Percentiles rank a stretch among this genome's conserved stretches.
These are phyloP conservation scores for Procambarus virginalis DNA, from an alignment of 1,140 invertebrate genomes.

Conservation along the genomic window DNA sequence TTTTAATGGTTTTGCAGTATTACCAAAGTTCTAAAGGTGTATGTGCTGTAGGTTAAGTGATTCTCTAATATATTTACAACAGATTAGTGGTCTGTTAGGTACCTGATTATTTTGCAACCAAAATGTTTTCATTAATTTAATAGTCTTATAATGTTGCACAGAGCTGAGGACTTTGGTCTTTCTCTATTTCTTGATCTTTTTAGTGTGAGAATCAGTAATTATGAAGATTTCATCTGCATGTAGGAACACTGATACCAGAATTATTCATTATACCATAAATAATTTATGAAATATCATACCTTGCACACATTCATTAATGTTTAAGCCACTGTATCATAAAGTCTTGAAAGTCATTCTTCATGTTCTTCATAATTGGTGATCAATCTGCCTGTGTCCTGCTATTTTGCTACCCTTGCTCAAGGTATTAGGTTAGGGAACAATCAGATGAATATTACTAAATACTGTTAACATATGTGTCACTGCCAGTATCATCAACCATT, in stretches of 20 bases:
- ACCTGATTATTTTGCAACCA: slow-evolving; percentile 12
- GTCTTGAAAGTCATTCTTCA: not conserved
- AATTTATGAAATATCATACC: not conserved
- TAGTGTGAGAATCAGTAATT: slow-evolving; percentile 3
- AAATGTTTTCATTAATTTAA: not conserved
- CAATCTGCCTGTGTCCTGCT: not conserved
- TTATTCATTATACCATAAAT: not conserved
- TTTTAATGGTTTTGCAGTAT: slow-evolving; percentile 4
- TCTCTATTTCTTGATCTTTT: not conserved
- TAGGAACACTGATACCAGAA: not conserved
- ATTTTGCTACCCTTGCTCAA: slow-evolving; percentile 9
- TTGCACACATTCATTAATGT: not conserved
- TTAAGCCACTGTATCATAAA: not conserved
- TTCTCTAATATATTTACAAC: not conserved
- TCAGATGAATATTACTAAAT: not conserved
- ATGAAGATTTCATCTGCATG: not conserved
- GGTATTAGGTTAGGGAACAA: not conserved
- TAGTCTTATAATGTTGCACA: not conserved
- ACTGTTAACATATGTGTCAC: not conserved
- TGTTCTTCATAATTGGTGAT: slow-evolving; percentile 11
- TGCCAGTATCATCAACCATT: slow-evolving; percentile 13
- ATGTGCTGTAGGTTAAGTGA: not conserved
- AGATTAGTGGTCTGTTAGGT: slow-evolving; percentile 1
- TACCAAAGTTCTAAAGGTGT: slow-evolving; percentile 7
- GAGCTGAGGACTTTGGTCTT: not conserved